Conservation (phyloP, 1,140 invertebrate species). For the Sarcophaga peregrina region DNA sequence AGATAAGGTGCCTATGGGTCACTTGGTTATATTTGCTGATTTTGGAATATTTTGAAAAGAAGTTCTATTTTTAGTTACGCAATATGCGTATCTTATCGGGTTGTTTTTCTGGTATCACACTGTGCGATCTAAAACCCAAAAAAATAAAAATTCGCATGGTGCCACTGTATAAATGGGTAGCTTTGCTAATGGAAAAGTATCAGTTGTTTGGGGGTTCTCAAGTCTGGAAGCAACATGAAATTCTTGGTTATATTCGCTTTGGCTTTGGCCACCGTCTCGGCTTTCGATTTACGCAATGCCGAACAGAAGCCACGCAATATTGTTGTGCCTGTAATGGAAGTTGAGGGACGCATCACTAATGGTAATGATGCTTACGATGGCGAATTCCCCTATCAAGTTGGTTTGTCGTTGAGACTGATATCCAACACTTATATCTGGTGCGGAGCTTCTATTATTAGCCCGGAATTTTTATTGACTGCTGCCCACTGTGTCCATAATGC, state of each 20-base stretch:
- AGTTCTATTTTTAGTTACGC: too few species aligned
- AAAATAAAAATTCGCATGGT: not conserved
- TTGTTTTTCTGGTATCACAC: too few species aligned
- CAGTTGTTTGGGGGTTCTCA: not conserved
- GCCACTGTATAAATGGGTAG: not conserved
- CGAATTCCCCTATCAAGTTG: slow-evolving; percentile 66
- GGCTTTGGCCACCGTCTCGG: slow-evolving; percentile 56
- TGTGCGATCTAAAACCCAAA: too few species aligned
- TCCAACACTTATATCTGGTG: slow-evolving; percentile 61
- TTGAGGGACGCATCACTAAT: slow-evolving; percentile 61
- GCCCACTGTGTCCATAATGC: slow-evolving; percentile 69
- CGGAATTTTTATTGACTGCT: slow-evolving; percentile 71
- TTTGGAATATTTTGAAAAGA: too few species aligned
- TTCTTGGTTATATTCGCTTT: slow-evolving; percentile 58
- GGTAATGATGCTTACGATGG: slow-evolving; percentile 53
- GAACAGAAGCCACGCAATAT: slow-evolving; percentile 48
- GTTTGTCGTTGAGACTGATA: slow-evolving; percentile 53
- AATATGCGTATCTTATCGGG: too few species aligned
- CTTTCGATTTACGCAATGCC: slow-evolving; percentile 51
- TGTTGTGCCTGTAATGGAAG: slow-evolving; percentile 52
- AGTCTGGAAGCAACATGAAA: slow-evolving; percentile 51
- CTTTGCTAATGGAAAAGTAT: not conserved
- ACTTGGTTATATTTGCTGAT: too few species aligned
- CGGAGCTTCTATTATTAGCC: slow-evolving; percentile 70
- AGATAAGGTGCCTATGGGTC: too few species aligned